These are phyloP conservation scores for Alviniconcha marisindica DNA, from an alignment of 1,140 invertebrate genomes.

Conservation along the genomic window DNA sequence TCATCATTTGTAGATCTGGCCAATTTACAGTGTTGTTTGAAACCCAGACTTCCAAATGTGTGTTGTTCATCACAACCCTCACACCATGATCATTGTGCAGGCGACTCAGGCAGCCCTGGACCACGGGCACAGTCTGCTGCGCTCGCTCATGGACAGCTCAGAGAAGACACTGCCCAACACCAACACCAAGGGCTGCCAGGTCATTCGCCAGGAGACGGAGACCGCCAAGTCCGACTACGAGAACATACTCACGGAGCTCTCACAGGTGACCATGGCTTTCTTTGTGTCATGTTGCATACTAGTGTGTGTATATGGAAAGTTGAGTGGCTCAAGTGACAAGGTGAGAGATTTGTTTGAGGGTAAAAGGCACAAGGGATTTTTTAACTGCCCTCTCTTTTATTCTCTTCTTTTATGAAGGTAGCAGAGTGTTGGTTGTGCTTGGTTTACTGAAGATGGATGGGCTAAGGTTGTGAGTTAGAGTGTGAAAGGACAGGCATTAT, in stretches of 20 bases:
- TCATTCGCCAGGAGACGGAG: constrained; percentile 67
- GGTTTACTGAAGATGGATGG: too few species aligned
- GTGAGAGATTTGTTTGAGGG: too few species aligned
- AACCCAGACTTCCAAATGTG: not conserved
- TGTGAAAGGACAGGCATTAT: too few species aligned
- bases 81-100: constrained; percentile 47
- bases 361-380: too few species aligned
- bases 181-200: constrained; percentile 64
- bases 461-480: too few species aligned
- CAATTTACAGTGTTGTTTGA: too few species aligned
- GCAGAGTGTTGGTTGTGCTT: too few species aligned
- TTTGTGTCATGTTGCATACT: not conserved
- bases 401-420: too few species aligned
- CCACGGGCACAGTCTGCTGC: constrained; percentile 66
- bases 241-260: constrained; percentile 68
- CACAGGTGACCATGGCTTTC: constrained; percentile 50
- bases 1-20: not conserved
- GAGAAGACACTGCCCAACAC: constrained; percentile 69
- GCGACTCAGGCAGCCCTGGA: constrained; percentile 71
- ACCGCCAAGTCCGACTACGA: constrained; percentile 67
- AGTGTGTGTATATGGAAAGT: not conserved
- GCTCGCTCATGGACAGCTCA: constrained; percentile 64
- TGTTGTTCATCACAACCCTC: not conserved
- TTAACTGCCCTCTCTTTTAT: too few species aligned
- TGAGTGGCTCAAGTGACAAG: too few species aligned